Evolutionary conservation across 2,797 vertebrate genomes (phyloP).

Genomic region (Rhinella marina): DNA sequence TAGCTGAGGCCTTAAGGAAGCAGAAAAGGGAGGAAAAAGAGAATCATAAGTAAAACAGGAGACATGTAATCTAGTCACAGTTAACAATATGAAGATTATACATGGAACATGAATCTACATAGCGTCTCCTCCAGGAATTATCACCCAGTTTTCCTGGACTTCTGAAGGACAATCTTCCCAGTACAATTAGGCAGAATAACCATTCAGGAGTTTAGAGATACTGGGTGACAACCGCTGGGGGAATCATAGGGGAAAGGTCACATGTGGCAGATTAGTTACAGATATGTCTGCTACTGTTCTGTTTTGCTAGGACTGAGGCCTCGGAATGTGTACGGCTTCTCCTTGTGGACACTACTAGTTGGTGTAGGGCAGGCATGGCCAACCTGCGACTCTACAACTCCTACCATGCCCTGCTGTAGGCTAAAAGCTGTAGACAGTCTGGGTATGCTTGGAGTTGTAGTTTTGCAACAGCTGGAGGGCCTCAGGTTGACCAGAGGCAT

Average conservation of each 20-base stretch:
- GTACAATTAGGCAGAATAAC: background rate
- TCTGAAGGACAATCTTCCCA: background rate
- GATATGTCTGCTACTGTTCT: too few species aligned
- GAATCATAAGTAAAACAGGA: constrained; percentile 9
- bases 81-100: background rate
- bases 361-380: too few species aligned
- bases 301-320: too few species aligned
- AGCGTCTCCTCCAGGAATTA: background rate
- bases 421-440: too few species aligned
- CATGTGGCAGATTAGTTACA: too few species aligned
- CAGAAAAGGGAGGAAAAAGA: constrained; percentile 77
- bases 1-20: constrained; percentile 94
- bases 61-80: background rate
- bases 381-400: too few species aligned
- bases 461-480: too few species aligned
- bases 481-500: too few species aligned
- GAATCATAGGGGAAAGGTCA: background rate
- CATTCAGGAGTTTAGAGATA: background rate
- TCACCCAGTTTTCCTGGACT: background rate
- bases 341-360: too few species aligned
- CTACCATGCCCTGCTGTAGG: too few species aligned
- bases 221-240: background rate
- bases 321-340: too few species aligned
- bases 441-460: too few species aligned
- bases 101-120: background rate